Evolutionary conservation across 64 coral and sea anemone genomes (phyloP).

Genomic region (Cladopsammia gracilis): DNA sequence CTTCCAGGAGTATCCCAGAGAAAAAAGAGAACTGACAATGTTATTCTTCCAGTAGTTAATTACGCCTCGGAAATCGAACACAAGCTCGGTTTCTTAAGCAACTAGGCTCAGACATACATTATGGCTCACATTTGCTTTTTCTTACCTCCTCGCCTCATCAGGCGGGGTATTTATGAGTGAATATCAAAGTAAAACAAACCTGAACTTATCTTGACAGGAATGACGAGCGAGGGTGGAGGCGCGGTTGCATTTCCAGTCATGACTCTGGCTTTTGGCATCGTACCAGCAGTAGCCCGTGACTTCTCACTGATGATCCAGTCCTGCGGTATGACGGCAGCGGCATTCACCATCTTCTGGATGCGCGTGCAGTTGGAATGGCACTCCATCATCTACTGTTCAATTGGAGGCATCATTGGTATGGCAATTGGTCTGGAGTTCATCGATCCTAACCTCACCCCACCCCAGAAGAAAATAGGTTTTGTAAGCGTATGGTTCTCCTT

Average conservation of each 20-base stretch:
- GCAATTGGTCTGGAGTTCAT: constrained; percentile 79
- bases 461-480: constrained; percentile 91
- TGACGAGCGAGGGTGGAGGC: constrained; percentile 92
- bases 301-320: constrained; percentile 91
- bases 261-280: constrained; percentile 79
- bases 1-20: too few relatives aligned
- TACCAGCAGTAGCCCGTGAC: constrained; percentile 78
- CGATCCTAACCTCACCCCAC: constrained; percentile 84
- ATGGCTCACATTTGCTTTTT: too few relatives aligned
- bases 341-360: constrained; percentile 92
- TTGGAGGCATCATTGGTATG: constrained; percentile 74
- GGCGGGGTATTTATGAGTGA: too few relatives aligned
- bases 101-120: too few relatives aligned
- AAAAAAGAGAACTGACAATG: too few relatives aligned
- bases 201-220: constrained; percentile 37
- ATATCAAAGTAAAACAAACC: too few relatives aligned
- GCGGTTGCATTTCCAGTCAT: constrained; percentile 87
- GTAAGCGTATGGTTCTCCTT: constrained; percentile 90
- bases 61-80: too few relatives aligned
- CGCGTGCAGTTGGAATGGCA: constrained; percentile 74
- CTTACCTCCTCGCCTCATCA: too few relatives aligned
- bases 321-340: constrained; percentile 88
- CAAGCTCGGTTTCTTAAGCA: too few relatives aligned
- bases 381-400: constrained; percentile 81
- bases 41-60: too few relatives aligned